A percentile compares a stretch with the other conserved stretches of the same genome.
Evolutionary conservation across 2,113 vertebrate species (phyloP).

Genomic region (Asarcornis scutulata): DNA sequence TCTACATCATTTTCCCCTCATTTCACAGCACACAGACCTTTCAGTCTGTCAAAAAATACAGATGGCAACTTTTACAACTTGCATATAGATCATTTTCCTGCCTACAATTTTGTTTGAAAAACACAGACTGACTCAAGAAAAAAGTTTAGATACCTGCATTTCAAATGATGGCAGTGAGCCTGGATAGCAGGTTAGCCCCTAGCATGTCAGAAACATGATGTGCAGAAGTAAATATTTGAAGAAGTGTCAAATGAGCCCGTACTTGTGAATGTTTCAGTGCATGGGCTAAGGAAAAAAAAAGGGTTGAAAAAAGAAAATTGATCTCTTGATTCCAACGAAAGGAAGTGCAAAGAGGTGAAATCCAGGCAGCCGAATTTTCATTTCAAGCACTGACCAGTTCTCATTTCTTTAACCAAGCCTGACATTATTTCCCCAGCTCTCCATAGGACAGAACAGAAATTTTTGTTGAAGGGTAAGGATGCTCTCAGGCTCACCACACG

Average conservation of each 20-base stretch:
- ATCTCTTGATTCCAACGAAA: background rate
- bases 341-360: background rate
- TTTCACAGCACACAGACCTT: background rate
- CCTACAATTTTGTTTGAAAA: background rate
- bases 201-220: fast-evolving
- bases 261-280: background rate
- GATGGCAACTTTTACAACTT: background rate
- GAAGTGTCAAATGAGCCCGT: background rate
- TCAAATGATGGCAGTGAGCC: background rate
- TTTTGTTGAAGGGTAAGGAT: background rate
- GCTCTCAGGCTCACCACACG: background rate
- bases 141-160: background rate
- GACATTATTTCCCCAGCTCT: background rate
- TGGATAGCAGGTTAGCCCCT: background rate
- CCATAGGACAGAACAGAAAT: background rate
- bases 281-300: background rate
- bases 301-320: background rate
- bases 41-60: background rate
- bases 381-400: background rate
- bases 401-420: background rate
- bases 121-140: background rate
- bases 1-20: background rate
- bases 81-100: background rate
- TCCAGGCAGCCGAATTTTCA: background rate
- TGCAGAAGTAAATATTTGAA: background rate